These are phyloP conservation scores for Nipponacmea schrenckii DNA, from an alignment of 2,888 invertebrate genomes.

Conservation along the genomic window DNA sequence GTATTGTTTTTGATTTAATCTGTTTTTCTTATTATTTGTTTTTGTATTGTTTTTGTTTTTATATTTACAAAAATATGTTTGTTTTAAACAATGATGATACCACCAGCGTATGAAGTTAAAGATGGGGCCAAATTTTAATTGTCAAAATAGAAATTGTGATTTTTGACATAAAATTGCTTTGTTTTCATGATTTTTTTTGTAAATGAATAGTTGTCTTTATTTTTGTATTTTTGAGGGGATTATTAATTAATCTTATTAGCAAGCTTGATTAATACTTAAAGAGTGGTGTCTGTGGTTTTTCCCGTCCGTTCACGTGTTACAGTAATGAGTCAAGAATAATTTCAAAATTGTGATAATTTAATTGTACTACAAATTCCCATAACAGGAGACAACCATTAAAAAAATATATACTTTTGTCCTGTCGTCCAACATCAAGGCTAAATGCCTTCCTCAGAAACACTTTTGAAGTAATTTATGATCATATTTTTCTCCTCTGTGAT, in stretches of 20 bases:
- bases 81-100: background rate
- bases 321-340: background rate
- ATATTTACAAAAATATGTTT: background rate
- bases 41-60: background rate
- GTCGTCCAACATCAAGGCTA: too few species aligned
- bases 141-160: background rate
- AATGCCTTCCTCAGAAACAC: too few species aligned
- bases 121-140: constrained; percentile 7
- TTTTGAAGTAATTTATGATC: too few species aligned
- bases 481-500: too few species aligned
- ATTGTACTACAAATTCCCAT: too few species aligned
- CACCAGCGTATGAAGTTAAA: constrained; percentile 4
- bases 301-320: background rate
- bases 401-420: too few species aligned
- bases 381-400: too few species aligned
- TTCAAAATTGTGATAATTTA: too few species aligned
- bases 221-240: background rate
- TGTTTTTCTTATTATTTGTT: background rate
- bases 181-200: background rate
- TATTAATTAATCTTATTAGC: background rate
- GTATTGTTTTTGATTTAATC: background rate
- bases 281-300: background rate
- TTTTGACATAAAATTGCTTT: too few species aligned
- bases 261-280: background rate
- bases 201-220: background rate